Base-by-base conservation (phyloP, 2,113 vertebrate genomes). In the Sciurus niger region DNA sequence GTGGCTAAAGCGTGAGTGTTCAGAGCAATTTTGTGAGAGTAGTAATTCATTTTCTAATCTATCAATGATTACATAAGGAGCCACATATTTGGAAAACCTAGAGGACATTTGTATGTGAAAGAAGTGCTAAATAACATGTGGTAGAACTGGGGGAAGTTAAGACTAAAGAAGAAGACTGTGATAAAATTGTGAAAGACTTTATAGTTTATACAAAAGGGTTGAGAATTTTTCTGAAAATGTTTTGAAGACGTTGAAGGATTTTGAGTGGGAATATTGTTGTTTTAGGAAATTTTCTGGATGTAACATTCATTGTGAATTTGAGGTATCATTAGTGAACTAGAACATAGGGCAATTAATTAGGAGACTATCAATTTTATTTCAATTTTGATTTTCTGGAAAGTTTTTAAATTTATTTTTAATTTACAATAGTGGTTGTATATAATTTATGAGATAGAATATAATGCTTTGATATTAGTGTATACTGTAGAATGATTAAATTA, bases 241-340 rank as follows among this genome's bases (percentile, higher is more conserved):
- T 95, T 86, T 63, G 80, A 90, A 77, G 48, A n/a, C 17, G 32
- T 20, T 76, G 34, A 86, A 60, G 30, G 40, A 78, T 80, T 51
- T 60, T 53, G 40, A 95, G 9, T 10, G 17, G 40, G 48, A 13
- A 68, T n/a, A 95, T 43, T 30, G 74, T 46, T 13, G 70, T 86
- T 95, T 93, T 58, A 65, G 60, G 55, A 86, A 70, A 72, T 48
- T 72, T 83, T 72, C 63, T 90, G 63, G 70, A 83, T 72, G 10
- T n/a, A 48, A 12, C 82, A 63, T 55, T 40, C 20, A 84, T 77
- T 16, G 72, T 43, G 8, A 94, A 83, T 65, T 65, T 65, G 77
- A n/a, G 12, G 14, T 70, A 20, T 80, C 68, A 53, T 24, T 16
- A 72, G 37, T 68, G 34, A 93, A 84, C 14, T 86, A n/a, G 16